Conservation (phyloP, 2,888 invertebrate species). For the Sipunculus nudus region DNA sequence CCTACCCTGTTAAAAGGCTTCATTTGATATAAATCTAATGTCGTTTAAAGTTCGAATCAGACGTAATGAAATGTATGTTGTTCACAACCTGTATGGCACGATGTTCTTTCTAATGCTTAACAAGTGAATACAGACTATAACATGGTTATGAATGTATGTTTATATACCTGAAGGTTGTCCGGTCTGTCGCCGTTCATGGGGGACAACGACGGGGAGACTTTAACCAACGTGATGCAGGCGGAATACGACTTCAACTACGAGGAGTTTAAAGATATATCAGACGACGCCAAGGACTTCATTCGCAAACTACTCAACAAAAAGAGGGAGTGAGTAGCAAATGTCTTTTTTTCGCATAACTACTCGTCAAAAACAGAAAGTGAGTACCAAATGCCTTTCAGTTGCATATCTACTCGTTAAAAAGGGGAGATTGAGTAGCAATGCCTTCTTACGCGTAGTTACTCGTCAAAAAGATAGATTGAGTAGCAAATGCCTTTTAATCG, state of each 20-base stretch:
- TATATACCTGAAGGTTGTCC: constrained; percentile 77
- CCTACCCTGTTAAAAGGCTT: too few relatives aligned
- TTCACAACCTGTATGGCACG: too few relatives aligned
- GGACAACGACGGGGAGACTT: constrained; percentile 94
- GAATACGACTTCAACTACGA: constrained; percentile 98
- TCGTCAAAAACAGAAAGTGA: constrained; percentile 31
- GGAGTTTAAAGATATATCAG: constrained; percentile 92
- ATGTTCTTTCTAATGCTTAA: not conserved
- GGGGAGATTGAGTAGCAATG: too few relatives aligned
- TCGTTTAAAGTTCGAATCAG: too few relatives aligned
- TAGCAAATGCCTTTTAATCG: too few relatives aligned
- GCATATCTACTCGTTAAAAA: too few relatives aligned
- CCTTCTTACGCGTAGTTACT: too few relatives aligned
- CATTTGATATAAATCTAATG: too few relatives aligned
- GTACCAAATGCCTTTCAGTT: too few relatives aligned
- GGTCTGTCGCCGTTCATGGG: constrained; percentile 99
- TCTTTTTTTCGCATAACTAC: not conserved
- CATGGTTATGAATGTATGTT: too few relatives aligned
- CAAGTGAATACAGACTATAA: not conserved
- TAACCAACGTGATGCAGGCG: constrained; percentile 97
- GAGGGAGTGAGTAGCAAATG: constrained; percentile 46
- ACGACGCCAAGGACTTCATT: constrained; percentile 96
- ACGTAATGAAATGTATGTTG: too few relatives aligned
- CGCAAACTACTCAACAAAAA: constrained; percentile 89
- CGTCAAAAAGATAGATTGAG: too few relatives aligned